phyloP scores from a whole-genome alignment of 2,113 vertebrate genomes.

The Cheirogaleus medius region DNA sequence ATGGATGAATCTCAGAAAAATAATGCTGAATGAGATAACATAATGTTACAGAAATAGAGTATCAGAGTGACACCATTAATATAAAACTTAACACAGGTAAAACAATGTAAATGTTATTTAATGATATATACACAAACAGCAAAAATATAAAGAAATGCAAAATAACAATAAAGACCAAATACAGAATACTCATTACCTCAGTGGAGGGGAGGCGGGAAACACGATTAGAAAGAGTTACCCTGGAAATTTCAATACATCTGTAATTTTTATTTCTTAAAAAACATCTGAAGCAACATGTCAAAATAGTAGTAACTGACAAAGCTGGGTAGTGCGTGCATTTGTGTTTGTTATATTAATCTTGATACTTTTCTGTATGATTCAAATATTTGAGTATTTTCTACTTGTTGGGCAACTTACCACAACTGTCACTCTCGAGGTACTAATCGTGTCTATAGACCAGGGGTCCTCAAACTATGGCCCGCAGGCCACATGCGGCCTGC shows the following conservation, averaged over 20 bases:
- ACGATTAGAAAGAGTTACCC: background rate
- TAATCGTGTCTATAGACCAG: background rate
- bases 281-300: background rate
- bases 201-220: background rate
- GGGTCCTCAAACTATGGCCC: no score
- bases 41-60: background rate
- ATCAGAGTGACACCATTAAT: background rate
- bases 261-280: background rate
- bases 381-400: background rate
- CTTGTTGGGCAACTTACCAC: background rate
- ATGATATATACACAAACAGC: background rate
- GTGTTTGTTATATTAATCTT: background rate
- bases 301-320: background rate
- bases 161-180: conserved; percentile 4
- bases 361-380: background rate
- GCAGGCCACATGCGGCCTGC: no score
- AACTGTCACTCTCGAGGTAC: background rate
- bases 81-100: conserved; percentile 35
- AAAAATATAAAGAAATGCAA: background rate
- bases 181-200: background rate
- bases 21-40: background rate
- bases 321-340: background rate
- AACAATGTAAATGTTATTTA: conserved; percentile 24
- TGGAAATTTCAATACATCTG: background rate
- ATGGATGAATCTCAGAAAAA: conserved; percentile 10